phyloP scores from a whole-genome alignment of 2,797 vertebrate genomes.

The Siniperca undulata region DNA sequence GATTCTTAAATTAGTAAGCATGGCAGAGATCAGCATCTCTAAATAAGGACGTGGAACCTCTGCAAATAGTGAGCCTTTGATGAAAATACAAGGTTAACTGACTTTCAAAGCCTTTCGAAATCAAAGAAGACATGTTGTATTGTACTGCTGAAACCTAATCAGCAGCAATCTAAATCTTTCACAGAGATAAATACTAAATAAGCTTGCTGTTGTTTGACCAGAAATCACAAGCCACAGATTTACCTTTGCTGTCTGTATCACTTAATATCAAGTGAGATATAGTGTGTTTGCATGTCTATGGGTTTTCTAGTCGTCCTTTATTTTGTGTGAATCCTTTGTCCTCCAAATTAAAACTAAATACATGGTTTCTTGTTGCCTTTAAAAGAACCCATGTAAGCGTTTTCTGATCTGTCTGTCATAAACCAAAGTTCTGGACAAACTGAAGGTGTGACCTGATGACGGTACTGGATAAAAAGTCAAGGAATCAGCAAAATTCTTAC shows the following conservation, averaged over 20 bases:
- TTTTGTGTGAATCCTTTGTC: too few species aligned
- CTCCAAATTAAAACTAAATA: not conserved
- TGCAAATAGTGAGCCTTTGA: constrained; percentile 11
- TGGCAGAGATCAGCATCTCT: constrained; percentile 26
- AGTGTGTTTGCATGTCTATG: not conserved
- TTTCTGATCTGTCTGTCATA: too few species aligned
- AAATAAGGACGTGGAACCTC: constrained; percentile 12
- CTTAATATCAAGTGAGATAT: not conserved
- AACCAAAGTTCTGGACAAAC: too few species aligned
- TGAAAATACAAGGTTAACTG: constrained; percentile 17
- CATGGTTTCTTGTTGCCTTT: not conserved
- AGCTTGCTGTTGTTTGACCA: not conserved
- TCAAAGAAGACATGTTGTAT: not conserved
- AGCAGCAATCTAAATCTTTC: constrained; percentile 2
- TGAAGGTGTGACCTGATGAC: too few species aligned
- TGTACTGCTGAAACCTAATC: constrained; percentile 16
- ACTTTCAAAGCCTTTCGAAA: constrained; percentile 1
- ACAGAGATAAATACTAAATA: constrained; percentile 2
- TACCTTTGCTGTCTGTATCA: not conserved
- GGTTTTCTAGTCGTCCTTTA: too few species aligned
- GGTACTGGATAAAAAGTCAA: too few species aligned
- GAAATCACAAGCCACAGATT: not conserved
- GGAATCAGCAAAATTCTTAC: too few species aligned
- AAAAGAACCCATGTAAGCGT: too few species aligned
- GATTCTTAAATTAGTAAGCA: constrained; percentile 27